Percentiles rank a stretch among this genome's conserved stretches.
phyloP scores from a whole-genome alignment of 2,888 invertebrate genomes.

The Tipula vernalis region DNA sequence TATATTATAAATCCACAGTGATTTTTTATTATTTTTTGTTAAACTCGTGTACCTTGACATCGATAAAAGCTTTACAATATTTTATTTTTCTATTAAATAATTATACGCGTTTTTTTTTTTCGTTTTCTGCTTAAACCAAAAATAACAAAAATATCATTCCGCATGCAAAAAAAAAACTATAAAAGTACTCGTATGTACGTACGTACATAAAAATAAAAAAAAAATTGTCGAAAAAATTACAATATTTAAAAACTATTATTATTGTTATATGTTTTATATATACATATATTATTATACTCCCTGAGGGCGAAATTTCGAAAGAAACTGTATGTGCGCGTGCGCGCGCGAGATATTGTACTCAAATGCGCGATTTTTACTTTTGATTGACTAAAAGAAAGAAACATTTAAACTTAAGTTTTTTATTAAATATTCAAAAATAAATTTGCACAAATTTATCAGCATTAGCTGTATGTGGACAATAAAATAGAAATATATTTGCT shows the following conservation, averaged over 20 bases:
- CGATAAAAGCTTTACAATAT: slow-evolving; percentile 4
- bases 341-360: not conserved
- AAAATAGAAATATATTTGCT: not conserved
- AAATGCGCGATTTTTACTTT: not conserved
- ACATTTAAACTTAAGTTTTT: not conserved
- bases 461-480: not conserved
- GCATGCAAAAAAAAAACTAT: not conserved
- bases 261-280: not conserved
- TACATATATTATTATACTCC: not conserved
- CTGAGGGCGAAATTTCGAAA: not conserved
- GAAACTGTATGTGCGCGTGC: not conserved
- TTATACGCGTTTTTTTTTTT: not conserved
- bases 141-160: not conserved
- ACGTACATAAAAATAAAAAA: not conserved
- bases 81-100: slow-evolving; percentile 4
- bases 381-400: not conserved
- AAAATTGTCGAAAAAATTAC: slow-evolving; percentile 1
- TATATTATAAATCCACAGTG: not conserved
- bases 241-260: slow-evolving; percentile 4
- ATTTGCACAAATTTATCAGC: not conserved
- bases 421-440: not conserved
- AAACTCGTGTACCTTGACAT: not conserved
- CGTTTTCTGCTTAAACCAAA: not conserved
- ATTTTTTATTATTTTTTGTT: not conserved
- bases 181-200: not conserved